Evolutionary conservation across 2,113 vertebrate species (phyloP), one percentile per base, ranked within the genome.

Genomic region (Coptodon rendalli): DNA sequence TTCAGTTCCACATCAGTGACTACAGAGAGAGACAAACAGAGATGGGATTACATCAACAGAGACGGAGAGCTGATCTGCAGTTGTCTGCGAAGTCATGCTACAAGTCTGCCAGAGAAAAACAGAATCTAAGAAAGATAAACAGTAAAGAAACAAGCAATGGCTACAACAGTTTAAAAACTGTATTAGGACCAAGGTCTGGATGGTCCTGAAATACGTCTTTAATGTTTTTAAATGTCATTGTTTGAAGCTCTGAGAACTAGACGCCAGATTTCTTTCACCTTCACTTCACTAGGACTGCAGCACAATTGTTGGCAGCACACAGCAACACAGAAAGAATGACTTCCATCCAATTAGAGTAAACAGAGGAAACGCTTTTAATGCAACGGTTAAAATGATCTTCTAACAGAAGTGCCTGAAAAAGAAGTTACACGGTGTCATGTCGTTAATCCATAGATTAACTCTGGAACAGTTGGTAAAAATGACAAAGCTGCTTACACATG

Each of bases 1-100:
- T 99, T 99, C 81, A 99, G 93, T 90, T 99, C 99, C 92, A 99
- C 96, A 96, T 99, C 99, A 27, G 99, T 99, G 89, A 99, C 99
- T 99, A 84, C 7, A 17, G 22, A 9, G 40, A 54, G 14, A 24
- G 7, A 53, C 9, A 78, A 50, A 66, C 61, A 66, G 61, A 38
- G 61, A 66, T 38, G 27, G 27, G 14, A 0, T 48, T 48, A 29
- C 9, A 11, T 48, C 43, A 76, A 45, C 3, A 48, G 43, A 19
- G 61, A n/a, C 6, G 2, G 61, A 38, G 31, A 38, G 61, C 61
- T 38, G 17, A 27, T 56, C 22, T 56, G 22, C 11, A 27, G 11
- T 7, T 24, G 22, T 56, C 27, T 56, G 31, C 17, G 17, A 76
- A 29, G 68, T 45, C 68, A 29, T 0, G 68, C 24, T 76, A 17